Conservation (phyloP, 2,888 invertebrate species). For the Erebia aethiops region DNA sequence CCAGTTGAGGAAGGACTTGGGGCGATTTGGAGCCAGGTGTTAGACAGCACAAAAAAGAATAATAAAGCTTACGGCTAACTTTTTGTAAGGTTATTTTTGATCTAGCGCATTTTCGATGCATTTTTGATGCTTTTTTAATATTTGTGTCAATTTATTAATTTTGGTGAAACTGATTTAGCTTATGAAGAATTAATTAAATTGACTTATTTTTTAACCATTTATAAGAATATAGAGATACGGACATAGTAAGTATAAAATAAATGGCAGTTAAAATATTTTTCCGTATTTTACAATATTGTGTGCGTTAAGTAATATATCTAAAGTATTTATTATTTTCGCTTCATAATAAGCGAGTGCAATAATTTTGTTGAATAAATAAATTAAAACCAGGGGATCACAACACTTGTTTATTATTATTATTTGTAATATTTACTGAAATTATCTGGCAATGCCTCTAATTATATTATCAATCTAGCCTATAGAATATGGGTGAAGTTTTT, state of each 20-base stretch:
- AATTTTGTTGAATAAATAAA: background rate
- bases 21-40: conserved; percentile 12
- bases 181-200: too few species aligned
- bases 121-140: background rate
- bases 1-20: conserved; percentile 26
- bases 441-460: background rate
- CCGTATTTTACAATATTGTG: too few species aligned
- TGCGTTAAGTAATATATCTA: too few species aligned
- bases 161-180: background rate
- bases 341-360: background rate
- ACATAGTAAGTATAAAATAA: background rate
- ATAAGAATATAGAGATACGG: background rate
- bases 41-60: conserved; percentile 24
- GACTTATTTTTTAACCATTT: background rate
- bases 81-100: conserved; percentile 12
- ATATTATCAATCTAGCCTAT: background rate
- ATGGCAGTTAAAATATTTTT: background rate
- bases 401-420: background rate
- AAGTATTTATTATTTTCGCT: too few species aligned
- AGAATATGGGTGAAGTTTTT: background rate
- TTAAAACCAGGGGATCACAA: background rate
- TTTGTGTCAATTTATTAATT: background rate
- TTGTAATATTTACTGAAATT: background rate
- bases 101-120: background rate
- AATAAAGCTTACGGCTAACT: conserved; percentile 32